Percentiles rank a stretch among this genome's conserved stretches.
Evolutionary conservation across 2,797 vertebrate genomes (phyloP).

Genomic region (Danio jaintianensis): DNA sequence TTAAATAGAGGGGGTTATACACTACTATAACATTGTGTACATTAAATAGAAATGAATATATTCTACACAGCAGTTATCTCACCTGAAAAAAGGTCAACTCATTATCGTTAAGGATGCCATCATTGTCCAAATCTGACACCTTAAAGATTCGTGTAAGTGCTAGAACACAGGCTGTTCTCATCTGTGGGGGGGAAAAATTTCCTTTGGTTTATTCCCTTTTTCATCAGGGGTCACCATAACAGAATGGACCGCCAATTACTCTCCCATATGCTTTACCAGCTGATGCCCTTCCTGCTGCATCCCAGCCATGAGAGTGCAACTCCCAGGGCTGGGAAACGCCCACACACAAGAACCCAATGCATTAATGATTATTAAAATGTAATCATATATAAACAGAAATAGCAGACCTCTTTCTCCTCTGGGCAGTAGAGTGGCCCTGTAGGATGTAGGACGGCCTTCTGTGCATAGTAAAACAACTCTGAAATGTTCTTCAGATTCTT

Average conservation of each 20-base stretch:
- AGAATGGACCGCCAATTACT: too few species aligned
- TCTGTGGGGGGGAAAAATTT: slow-evolving; percentile 71
- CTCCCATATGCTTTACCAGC: too few species aligned
- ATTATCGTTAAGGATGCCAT: slow-evolving; percentile 91
- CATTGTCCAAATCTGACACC: slow-evolving; percentile 95
- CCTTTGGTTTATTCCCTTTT: too few species aligned
- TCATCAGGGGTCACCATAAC: too few species aligned
- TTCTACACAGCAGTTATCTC: not conserved
- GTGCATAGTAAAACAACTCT: slow-evolving; percentile 96
- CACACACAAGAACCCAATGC: too few species aligned
- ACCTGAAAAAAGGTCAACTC: slow-evolving; percentile 99
- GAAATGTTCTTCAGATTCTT: slow-evolving; percentile 99
- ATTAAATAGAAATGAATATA: not conserved
- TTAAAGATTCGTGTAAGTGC: slow-evolving; percentile 95
- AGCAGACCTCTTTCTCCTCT: slow-evolving; percentile 89
- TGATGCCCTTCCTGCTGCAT: too few species aligned
- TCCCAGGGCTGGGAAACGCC: too few species aligned
- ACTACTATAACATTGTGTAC: not conserved
- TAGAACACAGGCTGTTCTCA: slow-evolving; percentile 91
- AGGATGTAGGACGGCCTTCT: slow-evolving; percentile 96
- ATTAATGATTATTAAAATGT: not conserved
- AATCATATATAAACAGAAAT: not conserved
- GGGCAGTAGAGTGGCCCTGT: slow-evolving; percentile 95
- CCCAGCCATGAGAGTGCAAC: too few species aligned
- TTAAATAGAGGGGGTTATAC: not conserved